These are phyloP conservation scores for Tanaodytes sp. DNA, from an alignment of 2,888 invertebrate genomes.

Conservation along the genomic window DNA sequence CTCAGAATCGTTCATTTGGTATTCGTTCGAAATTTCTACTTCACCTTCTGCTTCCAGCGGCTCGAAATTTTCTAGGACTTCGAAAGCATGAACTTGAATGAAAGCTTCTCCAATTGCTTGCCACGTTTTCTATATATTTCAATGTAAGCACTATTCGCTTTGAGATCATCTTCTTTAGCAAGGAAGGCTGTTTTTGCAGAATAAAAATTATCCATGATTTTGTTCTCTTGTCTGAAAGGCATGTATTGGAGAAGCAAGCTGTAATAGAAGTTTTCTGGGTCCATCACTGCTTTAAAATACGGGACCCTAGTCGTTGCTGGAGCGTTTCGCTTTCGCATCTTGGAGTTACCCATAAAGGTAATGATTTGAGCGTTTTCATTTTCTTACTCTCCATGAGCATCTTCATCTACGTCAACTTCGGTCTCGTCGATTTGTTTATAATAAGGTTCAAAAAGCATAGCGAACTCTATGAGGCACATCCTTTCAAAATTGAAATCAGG, in stretches of 20 bases:
- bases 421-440: not conserved
- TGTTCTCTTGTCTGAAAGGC: slow-evolving; percentile 7
- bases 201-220: slow-evolving; percentile 2
- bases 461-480: slow-evolving; percentile 10
- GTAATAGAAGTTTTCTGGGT: slow-evolving; percentile 17
- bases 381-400: slow-evolving; percentile 5
- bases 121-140: slow-evolving; percentile 18
- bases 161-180: slow-evolving; percentile 15
- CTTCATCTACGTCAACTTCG: slow-evolving; percentile 8
- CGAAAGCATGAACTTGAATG: slow-evolving; percentile 16
- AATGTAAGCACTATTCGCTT: slow-evolving; percentile 12
- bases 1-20: slow-evolving; percentile 7
- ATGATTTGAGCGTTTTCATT: slow-evolving; percentile 16
- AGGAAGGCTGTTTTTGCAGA: slow-evolving; percentile 5
- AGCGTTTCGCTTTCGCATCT: slow-evolving; percentile 14
- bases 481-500: slow-evolving; percentile 6
- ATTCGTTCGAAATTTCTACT: not conserved
- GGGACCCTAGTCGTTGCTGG: slow-evolving; percentile 12
- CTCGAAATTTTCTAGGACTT: slow-evolving; percentile 23
- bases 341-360: slow-evolving; percentile 5
- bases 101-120: slow-evolving; percentile 19
- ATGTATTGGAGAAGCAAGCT: slow-evolving; percentile 17
- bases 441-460: slow-evolving; percentile 9
- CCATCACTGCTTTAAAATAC: slow-evolving; percentile 3
- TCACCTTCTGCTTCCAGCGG: slow-evolving; percentile 8